These are phyloP conservation scores for Acrocyrtus sp. DNA, from an alignment of 2,888 invertebrate genomes.

Conservation along the genomic window DNA sequence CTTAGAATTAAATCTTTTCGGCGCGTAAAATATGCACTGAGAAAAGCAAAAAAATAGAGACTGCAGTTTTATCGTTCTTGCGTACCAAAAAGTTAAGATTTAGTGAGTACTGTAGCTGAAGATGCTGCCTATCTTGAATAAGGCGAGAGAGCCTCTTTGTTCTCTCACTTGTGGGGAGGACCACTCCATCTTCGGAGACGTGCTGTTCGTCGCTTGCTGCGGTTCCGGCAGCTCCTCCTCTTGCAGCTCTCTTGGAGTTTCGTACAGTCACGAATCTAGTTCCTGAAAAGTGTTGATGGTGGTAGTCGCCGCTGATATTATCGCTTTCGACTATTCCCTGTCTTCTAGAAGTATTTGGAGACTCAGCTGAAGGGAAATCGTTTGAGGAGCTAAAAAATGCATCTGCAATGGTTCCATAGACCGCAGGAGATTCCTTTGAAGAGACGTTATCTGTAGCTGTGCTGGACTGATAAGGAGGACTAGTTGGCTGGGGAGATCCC, in stretches of 20 bases:
- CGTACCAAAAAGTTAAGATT: constrained; percentile 52
- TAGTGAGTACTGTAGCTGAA: constrained; percentile 60
- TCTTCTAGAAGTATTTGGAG: constrained; percentile 10
- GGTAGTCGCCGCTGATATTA: constrained; percentile 33
- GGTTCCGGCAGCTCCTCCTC: neutral
- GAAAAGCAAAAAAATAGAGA: constrained; percentile 1
- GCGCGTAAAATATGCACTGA: no score
- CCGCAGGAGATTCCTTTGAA: constrained; percentile 5
- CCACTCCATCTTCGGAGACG: no score
- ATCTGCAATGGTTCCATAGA: no score
- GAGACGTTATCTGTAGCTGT: neutral
- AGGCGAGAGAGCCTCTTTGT: constrained; percentile 62
- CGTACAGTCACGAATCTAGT: constrained; percentile 38
- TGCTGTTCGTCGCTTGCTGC: neutral
- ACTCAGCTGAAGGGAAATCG: neutral
- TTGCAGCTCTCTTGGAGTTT: neutral
- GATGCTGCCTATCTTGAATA: constrained; percentile 62
- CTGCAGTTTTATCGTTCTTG: neutral
- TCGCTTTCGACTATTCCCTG: constrained; percentile 28
- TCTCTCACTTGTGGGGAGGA: constrained; percentile 62
- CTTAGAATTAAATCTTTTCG: no score
- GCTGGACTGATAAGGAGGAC: constrained; percentile 58
- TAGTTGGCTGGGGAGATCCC: constrained; percentile 54
- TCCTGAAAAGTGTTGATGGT: constrained; percentile 50
- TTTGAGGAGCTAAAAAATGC: constrained; percentile 20